These are phyloP conservation scores for Speoplatyrhinus poulsoni DNA, from an alignment of 2,113 vertebrate species.

Conservation along the genomic window DNA sequence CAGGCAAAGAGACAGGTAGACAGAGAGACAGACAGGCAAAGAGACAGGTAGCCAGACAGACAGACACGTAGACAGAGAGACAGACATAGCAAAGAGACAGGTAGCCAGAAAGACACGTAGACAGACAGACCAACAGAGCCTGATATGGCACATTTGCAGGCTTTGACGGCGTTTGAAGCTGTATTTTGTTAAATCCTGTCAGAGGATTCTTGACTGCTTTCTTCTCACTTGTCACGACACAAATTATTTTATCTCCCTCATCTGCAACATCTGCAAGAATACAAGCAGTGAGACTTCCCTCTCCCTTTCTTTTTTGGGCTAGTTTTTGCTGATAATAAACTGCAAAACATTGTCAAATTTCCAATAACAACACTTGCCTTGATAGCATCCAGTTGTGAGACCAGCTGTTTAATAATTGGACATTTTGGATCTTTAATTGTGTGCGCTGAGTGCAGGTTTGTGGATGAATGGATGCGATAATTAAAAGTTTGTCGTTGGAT, in stretches of 20 bases:
- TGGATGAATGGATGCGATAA: conserved; percentile 28
- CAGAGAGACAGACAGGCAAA: not conserved
- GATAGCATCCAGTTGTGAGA: conserved; percentile 36
- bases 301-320: not conserved
- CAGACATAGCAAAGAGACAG: too few relatives aligned
- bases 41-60: too few relatives aligned
- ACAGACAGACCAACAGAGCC: conserved; percentile 35
- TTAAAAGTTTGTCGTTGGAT: conserved; percentile 20
- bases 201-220: conserved; percentile 51
- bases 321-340: conserved; percentile 31
- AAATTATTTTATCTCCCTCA: conserved; percentile 66
- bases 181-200: conserved; percentile 68
- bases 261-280: conserved; percentile 45
- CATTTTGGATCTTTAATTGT: conserved; percentile 51
- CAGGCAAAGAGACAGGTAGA: not conserved
- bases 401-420: conserved; percentile 39
- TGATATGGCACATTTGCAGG: conserved; percentile 49
- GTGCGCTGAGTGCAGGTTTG: conserved; percentile 11
- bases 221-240: conserved; percentile 65
- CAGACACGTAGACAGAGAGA: too few relatives aligned
- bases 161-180: conserved; percentile 68
- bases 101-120: not conserved
- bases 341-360: conserved; percentile 37
- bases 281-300: conserved; percentile 22
- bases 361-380: conserved; percentile 46